Evolutionary conservation across 2,888 invertebrate genomes (phyloP).

Genomic region (Ennomos erosarius): DNA sequence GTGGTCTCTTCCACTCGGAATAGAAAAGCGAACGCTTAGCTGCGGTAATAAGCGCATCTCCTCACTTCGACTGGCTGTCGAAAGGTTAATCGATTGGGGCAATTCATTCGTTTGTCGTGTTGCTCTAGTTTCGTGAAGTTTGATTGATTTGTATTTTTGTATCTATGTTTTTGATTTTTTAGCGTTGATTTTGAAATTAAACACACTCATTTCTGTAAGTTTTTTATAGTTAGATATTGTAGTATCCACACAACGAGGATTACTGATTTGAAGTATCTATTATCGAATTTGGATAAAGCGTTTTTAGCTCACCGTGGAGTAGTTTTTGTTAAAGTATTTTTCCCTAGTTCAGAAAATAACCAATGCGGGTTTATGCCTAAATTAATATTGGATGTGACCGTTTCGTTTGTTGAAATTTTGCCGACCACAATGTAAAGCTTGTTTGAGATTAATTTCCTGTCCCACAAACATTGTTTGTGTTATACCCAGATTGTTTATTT

Average conservation of each 20-base stretch:
- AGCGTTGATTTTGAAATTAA: not conserved
- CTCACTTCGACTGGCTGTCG: constrained; percentile 50
- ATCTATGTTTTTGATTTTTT: constrained; percentile 10
- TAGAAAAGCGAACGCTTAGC: constrained; percentile 62
- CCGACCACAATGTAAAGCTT: constrained; percentile 45
- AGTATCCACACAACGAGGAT: no score
- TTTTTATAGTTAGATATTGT: no score
- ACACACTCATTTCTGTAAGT: no score
- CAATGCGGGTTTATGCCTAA: not conserved
- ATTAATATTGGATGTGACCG: constrained; percentile 4
- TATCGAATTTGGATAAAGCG: no score
- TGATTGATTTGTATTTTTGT: constrained; percentile 33
- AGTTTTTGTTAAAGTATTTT: no score
- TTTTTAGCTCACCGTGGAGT: no score
- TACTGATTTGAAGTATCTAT: no score
- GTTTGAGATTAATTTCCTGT: constrained; percentile 62
- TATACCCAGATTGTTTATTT: constrained; percentile 67
- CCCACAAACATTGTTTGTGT: constrained; percentile 63
- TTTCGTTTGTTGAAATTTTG: constrained; percentile 6
- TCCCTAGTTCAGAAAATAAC: not conserved
- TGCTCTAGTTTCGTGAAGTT: constrained; percentile 35
- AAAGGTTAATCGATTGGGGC: constrained; percentile 47
- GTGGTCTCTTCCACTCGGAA: constrained; percentile 72
- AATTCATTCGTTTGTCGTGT: constrained; percentile 51
- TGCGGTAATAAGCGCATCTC: constrained; percentile 66